These are phyloP conservation scores for Rhinopomastus cyanomelas DNA, from an alignment of 2,113 vertebrate species.

Conservation along the genomic window DNA sequence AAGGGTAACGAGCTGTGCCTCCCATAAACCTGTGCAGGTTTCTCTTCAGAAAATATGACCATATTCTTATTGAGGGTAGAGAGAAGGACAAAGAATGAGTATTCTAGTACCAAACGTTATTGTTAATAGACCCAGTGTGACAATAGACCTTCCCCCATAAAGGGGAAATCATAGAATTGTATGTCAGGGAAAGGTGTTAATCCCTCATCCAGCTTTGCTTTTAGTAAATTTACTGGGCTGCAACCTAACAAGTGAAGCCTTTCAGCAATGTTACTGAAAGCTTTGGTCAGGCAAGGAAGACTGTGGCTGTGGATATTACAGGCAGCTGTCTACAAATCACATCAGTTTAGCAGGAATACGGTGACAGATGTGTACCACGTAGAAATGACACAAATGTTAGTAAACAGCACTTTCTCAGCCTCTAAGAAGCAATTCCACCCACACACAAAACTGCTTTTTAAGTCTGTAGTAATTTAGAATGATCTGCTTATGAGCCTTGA, in stretches of 20 bases:
- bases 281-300: neutral
- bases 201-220: neutral
- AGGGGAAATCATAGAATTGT: no score
- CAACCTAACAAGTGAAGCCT: neutral
- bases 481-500: neutral
- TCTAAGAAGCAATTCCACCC: neutral
- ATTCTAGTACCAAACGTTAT: neutral
- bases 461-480: neutral
- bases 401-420: neutral
- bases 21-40: neutral
- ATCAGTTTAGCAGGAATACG: neutral
- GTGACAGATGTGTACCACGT: neutral
- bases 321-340: neutral
- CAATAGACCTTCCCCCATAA: no score
- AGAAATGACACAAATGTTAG: neutral
- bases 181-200: neutral
- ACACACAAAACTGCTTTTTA: neutral
- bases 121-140: neutral
- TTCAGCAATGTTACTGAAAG: neutral
- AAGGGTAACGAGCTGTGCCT: neutral
- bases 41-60: neutral
- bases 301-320: neutral
- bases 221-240: neutral
- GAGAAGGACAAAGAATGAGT: neutral
- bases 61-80: neutral